Conservation (phyloP, 2,797 vertebrate species). For the Chloroceryle inda region DNA sequence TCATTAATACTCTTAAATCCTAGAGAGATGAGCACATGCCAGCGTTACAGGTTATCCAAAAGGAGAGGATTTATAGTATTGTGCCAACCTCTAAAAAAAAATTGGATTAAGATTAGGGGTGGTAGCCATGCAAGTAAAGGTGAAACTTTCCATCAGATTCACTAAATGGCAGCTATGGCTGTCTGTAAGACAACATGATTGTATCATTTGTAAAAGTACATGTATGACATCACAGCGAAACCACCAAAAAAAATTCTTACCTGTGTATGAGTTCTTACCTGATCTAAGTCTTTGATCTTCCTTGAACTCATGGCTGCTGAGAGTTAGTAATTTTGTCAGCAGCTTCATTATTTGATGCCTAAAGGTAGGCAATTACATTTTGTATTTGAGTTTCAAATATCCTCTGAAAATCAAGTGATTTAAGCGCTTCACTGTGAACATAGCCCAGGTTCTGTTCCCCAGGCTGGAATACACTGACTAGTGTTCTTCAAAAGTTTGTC, state of each 20-base stretch:
- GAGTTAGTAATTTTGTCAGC: conserved; percentile 23
- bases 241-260: background rate
- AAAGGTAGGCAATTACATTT: conserved; percentile 43
- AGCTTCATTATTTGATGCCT: conserved; percentile 38
- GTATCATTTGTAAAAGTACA: background rate
- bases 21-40: background rate
- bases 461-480: background rate
- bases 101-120: background rate
- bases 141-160: background rate
- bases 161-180: background rate
- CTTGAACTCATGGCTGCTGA: background rate
- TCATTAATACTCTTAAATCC: background rate
- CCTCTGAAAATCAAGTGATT: conserved; percentile 28
- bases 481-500: conserved; percentile 29
- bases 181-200: background rate
- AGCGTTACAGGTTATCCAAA: background rate
- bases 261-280: background rate
- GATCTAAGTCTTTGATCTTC: background rate
- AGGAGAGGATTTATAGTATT: background rate
- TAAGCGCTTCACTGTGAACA: conserved; percentile 7
- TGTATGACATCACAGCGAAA: background rate
- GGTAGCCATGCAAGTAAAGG: background rate
- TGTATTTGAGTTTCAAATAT: conserved; percentile 41
- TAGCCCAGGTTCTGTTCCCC: background rate
- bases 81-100: background rate